Evolutionary conservation across 2,888 invertebrate species (phyloP), one percentile per base, ranked within the genome.

Genomic region (Spisula solida): DNA sequence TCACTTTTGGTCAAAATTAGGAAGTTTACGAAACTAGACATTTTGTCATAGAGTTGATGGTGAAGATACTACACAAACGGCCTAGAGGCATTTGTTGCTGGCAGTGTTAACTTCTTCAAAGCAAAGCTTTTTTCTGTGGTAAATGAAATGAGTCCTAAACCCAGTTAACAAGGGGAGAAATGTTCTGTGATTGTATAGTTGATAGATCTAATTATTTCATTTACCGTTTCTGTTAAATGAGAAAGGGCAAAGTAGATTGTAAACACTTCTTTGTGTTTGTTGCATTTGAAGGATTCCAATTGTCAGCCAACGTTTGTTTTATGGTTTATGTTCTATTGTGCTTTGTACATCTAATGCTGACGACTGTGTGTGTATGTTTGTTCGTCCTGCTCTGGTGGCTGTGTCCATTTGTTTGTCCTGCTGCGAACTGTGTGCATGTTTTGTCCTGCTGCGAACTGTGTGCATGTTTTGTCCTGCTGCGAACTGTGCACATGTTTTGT

Each of bases 1-100:
- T 85, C 85, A 85, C 78, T 85, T 85, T 85, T 85, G 85, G 85
- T 85, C 85, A 85, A 85, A 85, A 85, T 85, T 85, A 85, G 85
- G 85, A 85, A 79, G 85, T 51, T 85, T 85, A 85, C 79, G 47
- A 34, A 85, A 85, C 29, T 56, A 85, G 79, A 56, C 79, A 56
- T 79, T 85, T 85, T 85, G 79, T 85, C 85, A 85, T 51, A 85
- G 56, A 34, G 55, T 79, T 79, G 85, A 85, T 85, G 85, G 41
- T 34, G 34, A 85, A 10, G 75, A 75, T 75, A 75, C 34, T 5
- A 75, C 18, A 14, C 34, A 34, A 75, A 75, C 75, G 20, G 75
- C 75, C 75, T 75, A 14, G 0, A 75, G 75, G 75, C 75, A 75
- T 75, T 34, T 75, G 75, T 75, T 75, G 34, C 75, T 75, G 75